Evolutionary conservation across 2,888 invertebrate genomes (phyloP), one percentile per base, ranked within the genome.

Genomic region (Drosophila ezoana): DNA sequence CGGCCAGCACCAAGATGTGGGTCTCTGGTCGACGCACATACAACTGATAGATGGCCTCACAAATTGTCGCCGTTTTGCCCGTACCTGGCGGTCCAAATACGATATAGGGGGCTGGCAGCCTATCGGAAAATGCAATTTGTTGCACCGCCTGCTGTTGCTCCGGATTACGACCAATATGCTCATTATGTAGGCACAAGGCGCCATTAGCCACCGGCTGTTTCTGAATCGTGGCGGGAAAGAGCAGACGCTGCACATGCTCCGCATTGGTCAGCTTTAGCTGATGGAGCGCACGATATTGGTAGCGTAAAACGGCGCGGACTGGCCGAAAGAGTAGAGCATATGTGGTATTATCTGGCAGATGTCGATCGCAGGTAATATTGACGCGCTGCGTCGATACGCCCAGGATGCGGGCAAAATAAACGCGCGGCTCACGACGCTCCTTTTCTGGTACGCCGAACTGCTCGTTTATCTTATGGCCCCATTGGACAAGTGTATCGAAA

Each of bases 61-160:
- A 95, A 8, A 96, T 81, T 1, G 96, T 96, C 1, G 95, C 93
- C 0, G 96, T 96, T 91, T 95, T 95, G 1, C 95, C 95, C 2
- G 95, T 95, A 92, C 94, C 71, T 93, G 80, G 77, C 8, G 78
- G 78, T 2, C 98, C 98, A 92, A 95, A 97, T 44, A 98, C 93
- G 37, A 97, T 94, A 87, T 97, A 98, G 0, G 98, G 97, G 1
- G 94, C 94, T 1, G 94, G 93, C 5, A 94, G 93, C 13, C 51
- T 74, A 2, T 51, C 13, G 13, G 59, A 52, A 2, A 84, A n/a
- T 0, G 95, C 84, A 49, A 96, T 95, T 80, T 95, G 95, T 53
- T 92, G 89, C 1, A 97, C 95, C 1, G 96, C 96, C 52, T 93
- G 92, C 72, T 92, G 92, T 85, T 96, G 96, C 77, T 95, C 94